phyloP scores from a whole-genome alignment of 2,888 invertebrate species.

The Bombylius major region DNA sequence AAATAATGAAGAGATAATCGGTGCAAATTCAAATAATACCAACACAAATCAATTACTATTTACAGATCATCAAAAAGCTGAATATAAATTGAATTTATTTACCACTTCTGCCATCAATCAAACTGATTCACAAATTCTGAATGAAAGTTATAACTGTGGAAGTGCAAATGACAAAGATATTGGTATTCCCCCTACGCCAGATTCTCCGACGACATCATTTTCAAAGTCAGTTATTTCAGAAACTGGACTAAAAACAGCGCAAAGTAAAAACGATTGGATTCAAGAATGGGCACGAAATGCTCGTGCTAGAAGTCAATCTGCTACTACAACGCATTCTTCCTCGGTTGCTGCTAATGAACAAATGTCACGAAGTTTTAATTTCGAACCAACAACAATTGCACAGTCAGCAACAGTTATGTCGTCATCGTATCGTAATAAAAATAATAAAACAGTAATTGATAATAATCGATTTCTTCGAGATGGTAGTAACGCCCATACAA shows the following conservation, averaged over 20 bases:
- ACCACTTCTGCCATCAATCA: constrained; percentile 19
- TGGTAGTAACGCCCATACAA: constrained; percentile 11
- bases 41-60: constrained; percentile 9
- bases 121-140: constrained; percentile 18
- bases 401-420: background rate
- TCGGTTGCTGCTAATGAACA: constrained; percentile 12
- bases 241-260: constrained; percentile 28
- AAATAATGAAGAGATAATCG: background rate
- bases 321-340: constrained; percentile 12
- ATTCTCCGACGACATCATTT: constrained; percentile 21
- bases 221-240: constrained; percentile 4
- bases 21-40: background rate
- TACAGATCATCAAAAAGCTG: constrained; percentile 35
- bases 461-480: constrained; percentile 21
- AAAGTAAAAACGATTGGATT: constrained; percentile 42
- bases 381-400: constrained; percentile 13
- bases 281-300: constrained; percentile 54
- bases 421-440: constrained; percentile 16
- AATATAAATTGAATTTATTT: constrained; percentile 34
- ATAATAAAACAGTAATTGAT: constrained; percentile 24
- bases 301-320: constrained; percentile 30
- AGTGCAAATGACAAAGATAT: background rate
- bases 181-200: constrained; percentile 20
- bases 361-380: constrained; percentile 36
- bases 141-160: background rate